Conservation (phyloP, 2,888 invertebrate species). For the Calameuta idolon region DNA sequence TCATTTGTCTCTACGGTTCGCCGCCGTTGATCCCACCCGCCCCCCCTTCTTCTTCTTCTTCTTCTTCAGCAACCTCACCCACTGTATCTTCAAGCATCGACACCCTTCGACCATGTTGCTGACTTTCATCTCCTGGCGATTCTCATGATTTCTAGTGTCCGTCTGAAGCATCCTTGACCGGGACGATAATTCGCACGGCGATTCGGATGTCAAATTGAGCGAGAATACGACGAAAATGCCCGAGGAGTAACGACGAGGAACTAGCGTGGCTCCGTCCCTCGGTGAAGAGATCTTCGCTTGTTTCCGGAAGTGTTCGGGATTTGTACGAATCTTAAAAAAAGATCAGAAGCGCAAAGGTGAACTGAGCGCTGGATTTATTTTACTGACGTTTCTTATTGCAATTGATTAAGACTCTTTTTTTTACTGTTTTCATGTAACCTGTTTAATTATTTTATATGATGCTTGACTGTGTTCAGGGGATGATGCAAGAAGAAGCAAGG, state of each 20-base stretch:
- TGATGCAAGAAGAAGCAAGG: neutral
- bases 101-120: neutral
- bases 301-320: too few species aligned
- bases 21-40: neutral
- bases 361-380: neutral
- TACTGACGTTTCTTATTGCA: neutral
- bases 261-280: neutral
- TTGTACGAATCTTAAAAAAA: too few species aligned
- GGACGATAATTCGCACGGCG: neutral
- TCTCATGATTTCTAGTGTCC: neutral
- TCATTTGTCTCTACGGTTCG: neutral
- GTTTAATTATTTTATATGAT: too few species aligned
- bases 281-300: neutral
- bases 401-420: neutral
- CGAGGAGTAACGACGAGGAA: neutral
- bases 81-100: neutral
- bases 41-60: slow-evolving; percentile 21
- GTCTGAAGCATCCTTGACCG: neutral
- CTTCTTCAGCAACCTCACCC: slow-evolving; percentile 2
- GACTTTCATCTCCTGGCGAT: neutral
- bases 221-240: neutral
- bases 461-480: neutral
- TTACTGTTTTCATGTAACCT: neutral
- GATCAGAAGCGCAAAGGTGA: neutral
- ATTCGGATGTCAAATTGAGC: neutral